Conservation (phyloP, 2,797 vertebrate species). For the Anniella stebbinsi region DNA sequence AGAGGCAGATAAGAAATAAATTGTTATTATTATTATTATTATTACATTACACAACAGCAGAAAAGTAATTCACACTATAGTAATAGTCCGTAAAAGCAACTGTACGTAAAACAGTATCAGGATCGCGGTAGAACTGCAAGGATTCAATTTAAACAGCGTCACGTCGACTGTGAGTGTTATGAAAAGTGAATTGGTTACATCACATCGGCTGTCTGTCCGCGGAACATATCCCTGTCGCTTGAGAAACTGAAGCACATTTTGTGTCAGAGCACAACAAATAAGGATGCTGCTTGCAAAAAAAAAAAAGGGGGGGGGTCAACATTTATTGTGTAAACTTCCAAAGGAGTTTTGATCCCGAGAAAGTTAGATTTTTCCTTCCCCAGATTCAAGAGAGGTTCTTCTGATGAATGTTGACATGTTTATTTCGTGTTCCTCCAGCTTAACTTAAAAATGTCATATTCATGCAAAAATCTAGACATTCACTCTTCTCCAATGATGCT, state of each 20-base stretch:
- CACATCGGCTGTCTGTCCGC: background rate
- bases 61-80: slow-evolving; percentile 40
- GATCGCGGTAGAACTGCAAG: slow-evolving; percentile 30
- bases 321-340: slow-evolving; percentile 56
- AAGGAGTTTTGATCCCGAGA: slow-evolving; percentile 41
- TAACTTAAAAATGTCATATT: slow-evolving; percentile 45
- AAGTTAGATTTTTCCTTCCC: slow-evolving; percentile 23
- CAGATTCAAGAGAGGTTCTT: slow-evolving; percentile 45
- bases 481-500: background rate
- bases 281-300: slow-evolving; percentile 17
- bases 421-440: slow-evolving; percentile 47
- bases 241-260: slow-evolving; percentile 49
- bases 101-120: slow-evolving; percentile 35
- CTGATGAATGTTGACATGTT: slow-evolving; percentile 62
- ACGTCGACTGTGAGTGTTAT: slow-evolving; percentile 33
- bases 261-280: slow-evolving; percentile 45
- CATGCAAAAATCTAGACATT: slow-evolving; percentile 23
- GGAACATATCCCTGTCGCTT: slow-evolving; percentile 34
- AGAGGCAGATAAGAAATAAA: too few relatives aligned
- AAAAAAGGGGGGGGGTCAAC: slow-evolving; percentile 19
- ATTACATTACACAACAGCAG: rapidly evolving
- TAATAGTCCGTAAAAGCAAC: slow-evolving; percentile 37
- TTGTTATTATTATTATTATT: too few relatives aligned
- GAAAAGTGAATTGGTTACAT: slow-evolving; percentile 46
- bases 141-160: slow-evolving; percentile 53